phyloP scores from a whole-genome alignment of 2,113 vertebrate genomes.

The Labrus mixtus region DNA sequence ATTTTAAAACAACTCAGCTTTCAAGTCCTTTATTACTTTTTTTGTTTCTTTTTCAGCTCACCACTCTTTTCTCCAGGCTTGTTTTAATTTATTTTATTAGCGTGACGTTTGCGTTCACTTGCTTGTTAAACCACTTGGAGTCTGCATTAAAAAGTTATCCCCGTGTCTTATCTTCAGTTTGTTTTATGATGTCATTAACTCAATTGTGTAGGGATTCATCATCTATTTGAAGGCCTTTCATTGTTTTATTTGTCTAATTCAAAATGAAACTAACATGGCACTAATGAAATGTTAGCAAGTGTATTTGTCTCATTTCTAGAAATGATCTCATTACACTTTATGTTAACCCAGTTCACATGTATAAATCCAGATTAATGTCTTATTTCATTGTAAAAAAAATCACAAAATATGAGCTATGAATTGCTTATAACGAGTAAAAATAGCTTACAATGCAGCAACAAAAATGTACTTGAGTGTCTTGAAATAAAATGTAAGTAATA shows the following conservation, averaged over 20 bases:
- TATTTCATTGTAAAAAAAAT: too few species aligned
- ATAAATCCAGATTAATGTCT: too few species aligned
- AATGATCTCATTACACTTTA: too few species aligned
- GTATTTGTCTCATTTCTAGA: too few species aligned
- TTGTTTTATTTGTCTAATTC: conserved; percentile 7
- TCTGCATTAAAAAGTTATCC: conserved; percentile 4
- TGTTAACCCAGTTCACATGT: too few species aligned
- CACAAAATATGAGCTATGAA: too few species aligned
- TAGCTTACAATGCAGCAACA: too few species aligned
- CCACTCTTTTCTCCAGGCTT: background rate
- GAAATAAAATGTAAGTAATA: too few species aligned
- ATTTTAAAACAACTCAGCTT: background rate
- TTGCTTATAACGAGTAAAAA: too few species aligned
- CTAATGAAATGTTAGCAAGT: background rate
- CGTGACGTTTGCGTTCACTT: conserved; percentile 14
- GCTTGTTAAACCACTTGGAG: conserved; percentile 32
- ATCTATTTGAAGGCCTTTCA: background rate
- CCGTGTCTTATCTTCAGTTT: conserved; percentile 7
- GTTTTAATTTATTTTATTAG: conserved; percentile 34
- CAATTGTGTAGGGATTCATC: conserved; percentile 17
- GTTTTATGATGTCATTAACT: conserved; percentile 23
- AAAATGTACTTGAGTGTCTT: too few species aligned
- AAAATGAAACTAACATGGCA: conserved; percentile 20
- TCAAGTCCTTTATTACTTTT: conserved; percentile 19
- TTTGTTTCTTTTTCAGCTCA: background rate